These are phyloP conservation scores for Balaenoptera acutorostrata DNA, from an alignment of 2,113 vertebrate species.

Conservation along the genomic window DNA sequence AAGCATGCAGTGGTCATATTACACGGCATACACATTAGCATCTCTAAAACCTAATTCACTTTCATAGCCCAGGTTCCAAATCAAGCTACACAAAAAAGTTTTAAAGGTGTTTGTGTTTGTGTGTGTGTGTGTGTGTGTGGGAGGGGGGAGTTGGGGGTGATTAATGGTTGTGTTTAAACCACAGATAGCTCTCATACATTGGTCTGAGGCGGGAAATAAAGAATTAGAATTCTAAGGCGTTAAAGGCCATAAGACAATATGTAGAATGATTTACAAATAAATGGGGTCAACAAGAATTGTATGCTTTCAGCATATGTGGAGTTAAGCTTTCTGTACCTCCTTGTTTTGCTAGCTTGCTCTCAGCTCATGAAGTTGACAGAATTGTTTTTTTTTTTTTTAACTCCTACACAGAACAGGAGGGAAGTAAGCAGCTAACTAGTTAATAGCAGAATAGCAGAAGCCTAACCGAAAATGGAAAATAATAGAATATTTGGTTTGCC, in stretches of 20 bases:
- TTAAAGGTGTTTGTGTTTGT: not conserved
- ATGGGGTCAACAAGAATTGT: not conserved
- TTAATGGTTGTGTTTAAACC: not conserved
- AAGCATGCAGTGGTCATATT: constrained; percentile 24
- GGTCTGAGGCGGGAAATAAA: constrained; percentile 30
- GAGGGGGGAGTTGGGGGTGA: not conserved
- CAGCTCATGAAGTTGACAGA: constrained; percentile 43
- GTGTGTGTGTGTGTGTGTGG: not conserved
- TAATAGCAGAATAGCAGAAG: constrained; percentile 50
- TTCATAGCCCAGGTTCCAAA: not conserved
- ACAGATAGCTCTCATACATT: not conserved
- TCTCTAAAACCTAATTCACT: constrained; percentile 24
- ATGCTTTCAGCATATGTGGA: not conserved
- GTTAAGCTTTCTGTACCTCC: not conserved
- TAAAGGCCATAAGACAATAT: not conserved
- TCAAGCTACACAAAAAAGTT: not conserved
- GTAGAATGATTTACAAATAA: constrained; percentile 11
- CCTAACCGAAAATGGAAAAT: constrained; percentile 40
- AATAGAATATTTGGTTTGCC: constrained; percentile 3
- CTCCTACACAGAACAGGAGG: not conserved
- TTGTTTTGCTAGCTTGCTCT: constrained; percentile 30
- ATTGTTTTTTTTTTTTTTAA: not conserved
- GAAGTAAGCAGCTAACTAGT: constrained; percentile 38
- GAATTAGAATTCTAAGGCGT: constrained; percentile 27
- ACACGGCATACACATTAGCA: not conserved